Evolutionary conservation across 1,140 invertebrate genomes (phyloP).

Genomic region (Drosophila equinoxialis): DNA sequence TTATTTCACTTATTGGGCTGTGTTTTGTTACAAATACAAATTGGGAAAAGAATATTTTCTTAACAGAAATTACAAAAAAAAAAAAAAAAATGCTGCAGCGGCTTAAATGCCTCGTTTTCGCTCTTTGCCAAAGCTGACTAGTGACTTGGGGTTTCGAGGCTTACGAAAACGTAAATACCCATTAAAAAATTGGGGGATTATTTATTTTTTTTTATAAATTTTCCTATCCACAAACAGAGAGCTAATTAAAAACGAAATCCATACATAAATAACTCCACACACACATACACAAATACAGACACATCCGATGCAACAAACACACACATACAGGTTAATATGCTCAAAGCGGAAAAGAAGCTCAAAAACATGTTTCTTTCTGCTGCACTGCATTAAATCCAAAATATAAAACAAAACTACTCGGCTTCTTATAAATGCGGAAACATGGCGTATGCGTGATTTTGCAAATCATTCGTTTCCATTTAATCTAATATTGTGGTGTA

Average conservation of each 20-base stretch:
- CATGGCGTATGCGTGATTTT: conserved; percentile 57
- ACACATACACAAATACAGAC: not conserved
- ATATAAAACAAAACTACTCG: not conserved
- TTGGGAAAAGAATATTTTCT: too few species aligned
- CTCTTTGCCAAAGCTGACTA: too few species aligned
- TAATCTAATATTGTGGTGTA: not conserved
- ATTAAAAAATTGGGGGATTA: not conserved
- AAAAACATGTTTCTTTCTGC: not conserved
- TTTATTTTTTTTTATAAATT: not conserved
- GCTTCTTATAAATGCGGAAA: conserved; percentile 26
- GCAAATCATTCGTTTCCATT: not conserved
- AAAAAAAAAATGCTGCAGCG: too few species aligned
- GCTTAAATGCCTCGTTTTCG: too few species aligned
- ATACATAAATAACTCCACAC: not conserved
- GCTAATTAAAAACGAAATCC: conserved; percentile 6
- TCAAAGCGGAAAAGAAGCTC: conserved; percentile 8
- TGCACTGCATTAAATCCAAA: not conserved
- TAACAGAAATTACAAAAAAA: too few species aligned
- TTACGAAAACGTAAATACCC: not conserved
- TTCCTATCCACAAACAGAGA: not conserved
- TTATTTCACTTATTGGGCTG: too few species aligned
- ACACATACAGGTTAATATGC: not conserved
- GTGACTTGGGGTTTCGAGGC: too few species aligned
- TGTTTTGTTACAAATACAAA: too few species aligned
- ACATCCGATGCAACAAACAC: not conserved